Evolutionary conservation across 1,140 invertebrate species (phyloP), one percentile per base, ranked within the genome.

Genomic region (Pantala flavescens): DNA sequence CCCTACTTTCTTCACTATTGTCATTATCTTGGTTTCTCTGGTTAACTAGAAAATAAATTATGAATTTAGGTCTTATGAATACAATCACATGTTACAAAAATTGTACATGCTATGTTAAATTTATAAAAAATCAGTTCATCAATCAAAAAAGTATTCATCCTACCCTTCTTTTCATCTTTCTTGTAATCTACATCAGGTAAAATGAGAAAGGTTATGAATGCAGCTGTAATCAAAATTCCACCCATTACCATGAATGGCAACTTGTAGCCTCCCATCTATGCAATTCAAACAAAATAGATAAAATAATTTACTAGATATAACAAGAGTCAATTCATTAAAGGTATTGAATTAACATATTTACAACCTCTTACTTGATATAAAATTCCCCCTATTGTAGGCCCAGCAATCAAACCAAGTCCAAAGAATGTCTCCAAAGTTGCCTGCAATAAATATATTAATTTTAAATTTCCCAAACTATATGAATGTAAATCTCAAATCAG

Each of bases 231-330:
- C 7, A 88, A 79, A 19, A 85, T 77, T 19, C 75, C 74, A 7
- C 87, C 87, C 28, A 87, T 78, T 12, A 84, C 81, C 55, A 84
- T 81, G 78, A 89, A 89, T 21, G 88, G 87, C 21, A 87, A 74
- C 1, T 82, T 81, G 80, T 85, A 89, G 0, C 88, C 88, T 71
- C 87, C 85, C 12, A 79, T 72, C 73, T 74, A 24, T 19, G 21
- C 55, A 73, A 5, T 21, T 24, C 23, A 72, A 5, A 19, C 7
- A 72, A 70, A 70, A 70, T 14, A 7, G 63, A 70, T 70, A 21
- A 70, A 70, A 21, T 70, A 5, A 70, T 23, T 21, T 70, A 3
- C 2, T n/a, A n/a, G n/a, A n/a, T n/a, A n/a, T n/a, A n/a, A n/a
- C n/a, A n/a, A n/a, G n/a, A n/a, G n/a, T n/a, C n/a, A n/a, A n/a